Base-by-base conservation (phyloP, 2,888 invertebrate species). In the Hemicrepidius hirtus region DNA sequence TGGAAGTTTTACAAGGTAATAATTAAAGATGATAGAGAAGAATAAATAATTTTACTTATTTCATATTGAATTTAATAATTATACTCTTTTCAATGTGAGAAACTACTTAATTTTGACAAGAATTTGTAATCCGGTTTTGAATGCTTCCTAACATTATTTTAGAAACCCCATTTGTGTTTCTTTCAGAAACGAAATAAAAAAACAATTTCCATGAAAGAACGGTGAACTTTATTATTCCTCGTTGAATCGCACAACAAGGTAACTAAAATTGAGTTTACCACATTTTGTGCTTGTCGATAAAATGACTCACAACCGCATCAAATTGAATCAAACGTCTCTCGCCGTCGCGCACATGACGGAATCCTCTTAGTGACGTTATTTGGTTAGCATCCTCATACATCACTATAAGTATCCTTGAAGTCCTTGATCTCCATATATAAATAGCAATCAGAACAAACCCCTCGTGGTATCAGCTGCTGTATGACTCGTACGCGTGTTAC, bases 401-500 rank as follows among this genome's bases (percentile, higher is more conserved):
- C 67, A 67, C 62, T 20, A 28, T 66, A 71, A 71, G 66, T 28
- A 71, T 71, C 32, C 53, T 67, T 24, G 50, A 63, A 53, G 40
- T 62, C 50, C 68, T 73, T 68, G 75, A 75, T 75, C 70, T 75
- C 62, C 75, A 73, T 73, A 60, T 60, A 70, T 71, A 75, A 75
- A 73, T 73, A 73, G 67, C 73, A 68, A 73, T 73, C 68, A 68
- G 59, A 64, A 35, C 62, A 62, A 66, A 62, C 66, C 69, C 74
- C 67, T 57, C 55, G 35, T 55, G 74, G 72, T 57, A 73, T 75
- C 70, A 73, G 65, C 71, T 75, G 75, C 46, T 74, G 71, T 71
- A 60, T 74, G 64, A 75, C 59, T 68, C 64, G 62, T 21, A 50
- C 69, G 40, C 71, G 72, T 68, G 71, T 84, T 87, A 1, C 87